Percentiles rank a stretch among this genome's conserved stretches.
These are phyloP conservation scores for Melanotaenia parkinsoni DNA, from an alignment of 2,797 vertebrate genomes.

Conservation along the genomic window DNA sequence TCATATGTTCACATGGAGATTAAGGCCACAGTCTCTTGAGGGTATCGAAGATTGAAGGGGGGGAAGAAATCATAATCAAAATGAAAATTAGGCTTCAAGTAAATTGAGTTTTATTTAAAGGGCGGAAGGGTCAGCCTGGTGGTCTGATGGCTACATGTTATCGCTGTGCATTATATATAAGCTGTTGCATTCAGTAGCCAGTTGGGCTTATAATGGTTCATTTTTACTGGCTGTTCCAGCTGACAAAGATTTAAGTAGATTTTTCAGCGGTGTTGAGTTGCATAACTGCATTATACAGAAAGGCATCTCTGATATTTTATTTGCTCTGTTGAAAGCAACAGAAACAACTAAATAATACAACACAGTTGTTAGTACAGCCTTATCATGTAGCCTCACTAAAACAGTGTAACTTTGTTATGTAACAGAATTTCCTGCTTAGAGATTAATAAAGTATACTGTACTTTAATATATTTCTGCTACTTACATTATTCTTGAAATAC, in stretches of 20 bases:
- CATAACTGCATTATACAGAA: background rate
- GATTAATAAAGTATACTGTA: background rate
- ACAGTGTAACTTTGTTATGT: background rate
- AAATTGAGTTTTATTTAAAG: background rate
- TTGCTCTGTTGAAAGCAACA: conserved; percentile 6
- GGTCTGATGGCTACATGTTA: background rate
- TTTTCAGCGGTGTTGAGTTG: background rate
- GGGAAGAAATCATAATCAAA: background rate
- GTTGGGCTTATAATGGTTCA: background rate
- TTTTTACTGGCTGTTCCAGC: background rate
- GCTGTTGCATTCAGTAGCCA: background rate
- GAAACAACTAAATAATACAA: conserved; percentile 10
- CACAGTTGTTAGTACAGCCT: background rate
- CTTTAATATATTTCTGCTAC: background rate
- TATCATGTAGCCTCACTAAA: background rate
- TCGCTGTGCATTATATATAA: background rate
- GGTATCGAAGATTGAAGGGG: background rate
- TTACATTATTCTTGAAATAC: background rate
- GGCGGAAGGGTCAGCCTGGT: background rate
- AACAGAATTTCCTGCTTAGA: background rate
- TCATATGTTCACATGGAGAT: conserved; percentile 31
- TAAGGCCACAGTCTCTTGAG: conserved; percentile 25
- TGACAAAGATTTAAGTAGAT: background rate
- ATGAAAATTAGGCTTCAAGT: background rate
- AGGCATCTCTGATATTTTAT: conserved; percentile 1